Evolutionary conservation across 2,888 invertebrate genomes (phyloP).

Genomic region (Mythimna albipuncta): DNA sequence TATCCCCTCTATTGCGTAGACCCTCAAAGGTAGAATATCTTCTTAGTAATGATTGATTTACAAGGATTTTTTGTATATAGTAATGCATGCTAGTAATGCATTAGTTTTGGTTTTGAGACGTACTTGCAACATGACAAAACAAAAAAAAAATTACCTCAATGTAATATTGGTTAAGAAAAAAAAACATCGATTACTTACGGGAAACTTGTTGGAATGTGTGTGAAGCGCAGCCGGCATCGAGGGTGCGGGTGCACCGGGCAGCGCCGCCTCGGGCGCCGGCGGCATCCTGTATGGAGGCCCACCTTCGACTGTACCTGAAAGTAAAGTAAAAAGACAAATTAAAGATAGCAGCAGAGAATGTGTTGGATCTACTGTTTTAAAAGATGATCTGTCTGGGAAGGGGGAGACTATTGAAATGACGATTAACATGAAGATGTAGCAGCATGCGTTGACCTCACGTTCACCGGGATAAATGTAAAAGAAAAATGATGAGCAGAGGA

Average conservation of each 20-base stretch:
- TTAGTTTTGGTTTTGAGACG: no score
- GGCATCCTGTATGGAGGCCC: conserved; percentile 93
- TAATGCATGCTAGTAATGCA: no score
- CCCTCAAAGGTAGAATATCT: no score
- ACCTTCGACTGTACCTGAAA: conserved; percentile 78
- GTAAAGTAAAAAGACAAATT: conserved; percentile 4
- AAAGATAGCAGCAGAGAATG: not conserved
- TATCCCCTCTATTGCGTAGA: no score
- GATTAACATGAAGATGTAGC: no score
- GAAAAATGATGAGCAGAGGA: not conserved
- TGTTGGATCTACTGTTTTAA: no score
- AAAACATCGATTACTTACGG: conserved; percentile 89
- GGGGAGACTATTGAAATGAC: no score
- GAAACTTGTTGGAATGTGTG: conserved; percentile 95
- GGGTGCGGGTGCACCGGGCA: conserved; percentile 89
- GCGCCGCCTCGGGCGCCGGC: conserved; percentile 92
- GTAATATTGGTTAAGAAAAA: no score
- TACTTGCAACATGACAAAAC: no score
- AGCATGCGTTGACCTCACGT: not conserved
- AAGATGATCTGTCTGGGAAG: not conserved
- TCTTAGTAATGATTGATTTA: no score
- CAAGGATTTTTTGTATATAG: no score
- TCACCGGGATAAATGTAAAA: not conserved
- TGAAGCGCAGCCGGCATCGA: conserved; percentile 89
- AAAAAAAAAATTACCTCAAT: no score